Conservation (phyloP, 2,888 invertebrate species). For the Phortica okadai region DNA sequence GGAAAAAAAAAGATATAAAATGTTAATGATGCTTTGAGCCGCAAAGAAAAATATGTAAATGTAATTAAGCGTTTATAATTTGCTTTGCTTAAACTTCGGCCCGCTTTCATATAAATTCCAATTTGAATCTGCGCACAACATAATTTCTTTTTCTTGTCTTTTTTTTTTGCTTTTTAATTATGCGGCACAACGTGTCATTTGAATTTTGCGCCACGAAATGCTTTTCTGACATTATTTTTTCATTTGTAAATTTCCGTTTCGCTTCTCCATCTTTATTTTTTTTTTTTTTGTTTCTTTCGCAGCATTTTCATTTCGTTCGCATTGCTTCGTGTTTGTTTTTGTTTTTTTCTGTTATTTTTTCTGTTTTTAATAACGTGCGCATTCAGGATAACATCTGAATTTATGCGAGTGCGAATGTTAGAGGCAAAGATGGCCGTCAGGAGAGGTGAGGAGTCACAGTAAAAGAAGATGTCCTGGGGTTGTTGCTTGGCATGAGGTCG, state of each 20-base stretch:
- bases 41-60: constrained; percentile 10
- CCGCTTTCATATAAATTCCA: not conserved
- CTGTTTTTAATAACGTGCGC: constrained; percentile 67
- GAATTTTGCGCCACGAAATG: constrained; percentile 20
- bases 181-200: constrained; percentile 18
- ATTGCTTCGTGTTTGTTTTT: constrained; percentile 39
- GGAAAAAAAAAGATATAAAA: not conserved
- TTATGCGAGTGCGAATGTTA: constrained; percentile 47
- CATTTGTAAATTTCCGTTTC: constrained; percentile 53
- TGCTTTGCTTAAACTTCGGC: constrained; percentile 4
- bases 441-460: constrained; percentile 13
- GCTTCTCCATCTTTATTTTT: constrained; percentile 26
- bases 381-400: constrained; percentile 72
- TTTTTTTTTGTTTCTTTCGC: constrained; percentile 6
- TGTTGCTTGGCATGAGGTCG: constrained; percentile 39
- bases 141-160: not conserved
- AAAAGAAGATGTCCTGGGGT: constrained; percentile 52
- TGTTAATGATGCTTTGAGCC: not conserved
- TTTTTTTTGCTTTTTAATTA: constrained; percentile 27
- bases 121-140: constrained; percentile 11
- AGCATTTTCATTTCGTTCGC: constrained; percentile 14
- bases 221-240: constrained; percentile 47
- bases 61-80: constrained; percentile 35
- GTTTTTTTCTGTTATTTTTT: constrained; percentile 47
- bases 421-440: constrained; percentile 56